Evolutionary conservation across 2,113 vertebrate species (phyloP).

Genomic region (Clarias macrocephalus): DNA sequence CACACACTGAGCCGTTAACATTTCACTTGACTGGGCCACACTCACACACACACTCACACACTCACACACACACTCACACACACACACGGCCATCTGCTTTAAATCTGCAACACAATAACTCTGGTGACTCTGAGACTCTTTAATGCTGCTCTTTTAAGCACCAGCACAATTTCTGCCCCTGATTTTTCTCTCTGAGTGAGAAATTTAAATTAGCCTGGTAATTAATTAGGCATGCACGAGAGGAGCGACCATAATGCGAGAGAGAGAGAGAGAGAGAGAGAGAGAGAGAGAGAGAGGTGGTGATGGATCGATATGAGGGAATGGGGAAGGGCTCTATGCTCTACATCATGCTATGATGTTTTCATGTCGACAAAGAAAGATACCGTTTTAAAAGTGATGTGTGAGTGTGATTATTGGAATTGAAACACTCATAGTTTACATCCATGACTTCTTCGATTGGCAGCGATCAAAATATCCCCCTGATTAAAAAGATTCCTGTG

Average conservation of each 20-base stretch:
- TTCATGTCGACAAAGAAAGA: no score
- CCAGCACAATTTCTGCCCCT: slow-evolving; percentile 34
- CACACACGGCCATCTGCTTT: background rate
- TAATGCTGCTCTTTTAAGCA: slow-evolving; percentile 37
- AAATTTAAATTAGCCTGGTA: slow-evolving; percentile 60
- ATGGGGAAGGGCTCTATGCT: background rate
- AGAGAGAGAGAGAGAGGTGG: no score
- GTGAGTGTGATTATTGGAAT: no score
- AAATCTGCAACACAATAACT: background rate
- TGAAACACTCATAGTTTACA: no score
- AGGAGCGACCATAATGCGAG: background rate
- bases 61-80: background rate
- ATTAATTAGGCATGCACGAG: slow-evolving; percentile 57
- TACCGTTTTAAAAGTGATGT: no score
- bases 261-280: no score
- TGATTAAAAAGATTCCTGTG: no score
- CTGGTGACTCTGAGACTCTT: background rate
- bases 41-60: background rate
- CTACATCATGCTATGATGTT: no score
- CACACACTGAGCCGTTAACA: background rate
- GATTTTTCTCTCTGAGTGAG: slow-evolving; percentile 37
- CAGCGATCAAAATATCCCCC: no score
- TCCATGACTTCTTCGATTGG: no score
- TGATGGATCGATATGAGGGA: slow-evolving; percentile 40
- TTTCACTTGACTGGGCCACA: background rate